Evolutionary conservation across 2,888 invertebrate genomes (phyloP), one percentile per base, ranked within the genome.

Genomic region (Aspidiotus rigidus): DNA sequence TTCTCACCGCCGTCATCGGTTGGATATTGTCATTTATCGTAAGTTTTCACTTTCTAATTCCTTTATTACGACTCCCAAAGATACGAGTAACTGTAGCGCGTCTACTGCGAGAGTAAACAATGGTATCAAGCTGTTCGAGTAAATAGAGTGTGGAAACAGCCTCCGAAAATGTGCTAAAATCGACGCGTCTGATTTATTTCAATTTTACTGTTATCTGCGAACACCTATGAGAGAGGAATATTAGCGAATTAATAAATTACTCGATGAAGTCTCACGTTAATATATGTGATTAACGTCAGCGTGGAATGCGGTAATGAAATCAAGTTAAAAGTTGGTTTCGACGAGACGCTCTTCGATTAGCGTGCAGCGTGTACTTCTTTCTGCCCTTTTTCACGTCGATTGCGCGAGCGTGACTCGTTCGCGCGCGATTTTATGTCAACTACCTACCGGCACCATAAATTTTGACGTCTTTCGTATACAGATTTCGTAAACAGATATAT

Each of bases 231-330:
- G 28, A 28, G 67, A 59, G 60, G 60, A 60, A 67, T 60, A 42
- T 60, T 60, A 59, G 16, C 8, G 59, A 53, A 40, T 59, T 67
- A 59, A 67, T 67, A 67, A 67, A 67, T 67, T 59, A 67, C 53
- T 67, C 67, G 39, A 60, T 67, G 57, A 67, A 67, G 57, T 59
- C 28, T 60, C 57, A 59, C 49, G 56, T 67, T 67, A 67, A 67
- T 67, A 28, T 28, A 67, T 59, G 67, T 59, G 67, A 67, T 67
- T 67, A 67, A 60, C 60, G 67, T 67, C 67, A 67, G 17, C 60
- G 60, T 49, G 59, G 67, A 67, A 67, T 67, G 67, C 67, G 44
- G 67, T 60, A 59, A 59, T 67, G 49, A 57, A 59, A 67, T 67
- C 67, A 53, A 67, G 60, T 67, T 67, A 67, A 28, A 28, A 28